Conservation (phyloP, 2,113 vertebrate genomes). For the Heterotilapia buettikoferi region DNA sequence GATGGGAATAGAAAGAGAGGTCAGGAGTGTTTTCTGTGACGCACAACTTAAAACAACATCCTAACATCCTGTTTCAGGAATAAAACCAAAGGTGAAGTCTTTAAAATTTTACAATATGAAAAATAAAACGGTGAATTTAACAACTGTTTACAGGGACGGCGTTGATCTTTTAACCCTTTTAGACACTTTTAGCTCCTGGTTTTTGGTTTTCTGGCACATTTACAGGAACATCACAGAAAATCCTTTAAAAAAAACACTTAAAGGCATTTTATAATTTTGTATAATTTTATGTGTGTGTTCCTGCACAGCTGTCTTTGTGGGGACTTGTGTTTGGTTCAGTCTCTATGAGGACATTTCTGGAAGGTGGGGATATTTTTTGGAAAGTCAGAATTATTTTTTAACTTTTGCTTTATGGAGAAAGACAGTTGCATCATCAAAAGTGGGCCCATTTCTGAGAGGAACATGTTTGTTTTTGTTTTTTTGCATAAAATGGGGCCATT, state of each 20-base stretch:
- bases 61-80: background rate
- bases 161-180: background rate
- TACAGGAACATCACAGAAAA: background rate
- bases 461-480: background rate
- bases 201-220: background rate
- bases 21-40: background rate
- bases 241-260: background rate
- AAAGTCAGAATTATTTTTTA: background rate
- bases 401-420: background rate
- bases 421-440: background rate
- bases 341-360: background rate
- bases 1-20: background rate
- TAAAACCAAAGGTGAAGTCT: background rate
- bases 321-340: background rate
- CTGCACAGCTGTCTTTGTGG: background rate
- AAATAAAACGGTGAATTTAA: background rate
- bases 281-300: background rate
- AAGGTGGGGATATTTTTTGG: background rate
- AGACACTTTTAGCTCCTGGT: background rate
- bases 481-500: background rate
- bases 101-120: background rate
- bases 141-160: background rate
- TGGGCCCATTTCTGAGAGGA: background rate
- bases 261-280: background rate
- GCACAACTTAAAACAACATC: background rate